Base-by-base conservation (phyloP, 1,140 invertebrate species). In the Dendrolimus punctatus region DNA sequence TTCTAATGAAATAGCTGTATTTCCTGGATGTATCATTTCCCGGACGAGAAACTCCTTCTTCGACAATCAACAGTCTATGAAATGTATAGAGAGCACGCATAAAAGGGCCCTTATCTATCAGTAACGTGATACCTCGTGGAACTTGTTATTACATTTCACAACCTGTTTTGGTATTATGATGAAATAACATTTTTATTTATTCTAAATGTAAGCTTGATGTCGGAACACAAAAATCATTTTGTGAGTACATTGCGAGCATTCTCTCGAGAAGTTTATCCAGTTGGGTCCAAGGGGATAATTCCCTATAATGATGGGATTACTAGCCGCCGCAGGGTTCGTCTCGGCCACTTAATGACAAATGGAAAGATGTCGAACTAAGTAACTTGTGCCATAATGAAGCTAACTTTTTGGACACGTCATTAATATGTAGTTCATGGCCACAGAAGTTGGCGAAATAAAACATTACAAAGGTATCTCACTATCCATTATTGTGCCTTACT, bases 251-350 rank as follows among this genome's bases (percentile, higher is more conserved):
- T 23, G 23, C 23, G 23, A 23, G 23, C 23, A 23, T 23, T 1
- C 23, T 23, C 23, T 23, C 23, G 23, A 23, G 23, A 23, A 23
- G 23, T 23, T 23, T 23, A 23, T 23, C 23, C 54, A 66, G 56
- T 62, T 49, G 53, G 47, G 59, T 23, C 64, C 63, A 40, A 40
- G 40, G 69, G 68, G 66, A 71, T 73, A 71, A 76, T 73, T 58
- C 63, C 60, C 39, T 64, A 64, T 71, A 68, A 74, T 70, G 66
- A 66, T 53, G 51, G 69, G 71, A 73, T 76, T 73, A 73, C 58
- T 65, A 40, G 8, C 53, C 51, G 48, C 42, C 60, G 59, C 49
- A 40, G 55, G 51, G 46, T 45, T 42, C 53, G 49, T 38, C 47
- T 55, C 54, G 54, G 51, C 47, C 55, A 37, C 60, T 52, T 64